These are phyloP conservation scores for Centropristis striata DNA, from an alignment of 2,113 vertebrate genomes.

Conservation along the genomic window DNA sequence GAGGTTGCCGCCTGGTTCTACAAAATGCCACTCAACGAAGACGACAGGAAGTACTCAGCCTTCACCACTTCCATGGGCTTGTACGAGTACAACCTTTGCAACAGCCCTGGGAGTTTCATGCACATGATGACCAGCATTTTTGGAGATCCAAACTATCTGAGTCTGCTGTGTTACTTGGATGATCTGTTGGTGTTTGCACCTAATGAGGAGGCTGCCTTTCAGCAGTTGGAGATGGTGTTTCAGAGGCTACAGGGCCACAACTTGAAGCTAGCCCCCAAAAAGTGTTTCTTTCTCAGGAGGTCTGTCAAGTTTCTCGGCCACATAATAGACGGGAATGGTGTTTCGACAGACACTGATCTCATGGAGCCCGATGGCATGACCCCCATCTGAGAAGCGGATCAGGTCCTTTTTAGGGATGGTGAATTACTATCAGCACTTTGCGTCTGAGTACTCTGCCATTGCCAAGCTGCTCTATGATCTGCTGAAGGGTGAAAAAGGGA, in stretches of 20 bases:
- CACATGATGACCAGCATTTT: conserved; percentile 37
- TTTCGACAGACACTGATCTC: not conserved
- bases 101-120: conserved; percentile 23
- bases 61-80: conserved; percentile 29
- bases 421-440: conserved; percentile 16
- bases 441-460: not conserved
- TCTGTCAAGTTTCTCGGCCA: not conserved
- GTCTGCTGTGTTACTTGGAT: conserved; percentile 22
- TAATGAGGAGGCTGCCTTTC: not conserved
- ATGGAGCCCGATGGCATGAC: conserved; percentile 7
- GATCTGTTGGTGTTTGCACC: conserved; percentile 34
- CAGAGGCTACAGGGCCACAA: not conserved
- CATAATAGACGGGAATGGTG: not conserved
- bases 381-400: not conserved
- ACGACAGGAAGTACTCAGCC: conserved; percentile 8
- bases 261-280: conserved; percentile 14
- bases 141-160: conserved; percentile 22
- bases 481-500: not conserved
- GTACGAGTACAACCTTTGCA: conserved; percentile 28
- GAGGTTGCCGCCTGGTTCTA: not conserved
- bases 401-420: conserved; percentile 16
- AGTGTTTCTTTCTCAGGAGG: conserved; percentile 18
- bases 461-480: conserved; percentile 1
- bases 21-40: conserved; percentile 6
- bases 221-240: not conserved